Percentiles rank a stretch among this genome's conserved stretches.
phyloP scores from a whole-genome alignment of 1,140 invertebrate species.

The Mylabris phalerata region DNA sequence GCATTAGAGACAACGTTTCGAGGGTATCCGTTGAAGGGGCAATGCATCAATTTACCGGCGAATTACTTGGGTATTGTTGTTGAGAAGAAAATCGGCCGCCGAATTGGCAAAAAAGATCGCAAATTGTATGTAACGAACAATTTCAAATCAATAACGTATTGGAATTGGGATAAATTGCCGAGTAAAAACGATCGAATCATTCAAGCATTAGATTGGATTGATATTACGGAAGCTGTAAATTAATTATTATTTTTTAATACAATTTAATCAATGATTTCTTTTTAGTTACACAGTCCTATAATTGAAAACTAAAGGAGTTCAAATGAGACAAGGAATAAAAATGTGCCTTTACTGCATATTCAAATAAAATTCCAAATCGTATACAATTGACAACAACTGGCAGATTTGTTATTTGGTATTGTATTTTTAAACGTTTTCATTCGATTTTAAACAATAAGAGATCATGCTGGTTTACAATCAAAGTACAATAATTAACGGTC shows the following conservation, averaged over 20 bases:
- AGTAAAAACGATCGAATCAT: slow-evolving; percentile 60
- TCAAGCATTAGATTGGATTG: slow-evolving; percentile 67
- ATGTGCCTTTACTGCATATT: no score
- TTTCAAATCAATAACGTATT: slow-evolving; percentile 62
- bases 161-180: slow-evolving; percentile 73
- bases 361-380: slow-evolving; percentile 1
- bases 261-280: slow-evolving; percentile 1
- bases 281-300: slow-evolving; percentile 19
- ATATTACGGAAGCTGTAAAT: slow-evolving; percentile 62
- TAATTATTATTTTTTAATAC: neutral
- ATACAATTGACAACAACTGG: slow-evolving; percentile 2
- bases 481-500: no score
- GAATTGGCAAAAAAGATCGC: slow-evolving; percentile 51
- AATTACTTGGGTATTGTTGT: slow-evolving; percentile 61
- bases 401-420: neutral
- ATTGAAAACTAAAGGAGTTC: slow-evolving; percentile 6
- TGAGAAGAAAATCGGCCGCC: slow-evolving; percentile 54
- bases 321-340: no score
- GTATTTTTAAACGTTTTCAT: no score
- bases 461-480: no score
- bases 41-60: slow-evolving; percentile 51
- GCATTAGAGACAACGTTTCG: slow-evolving; percentile 55
- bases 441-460: no score
- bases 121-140: slow-evolving; percentile 53
- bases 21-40: slow-evolving; percentile 61